phyloP scores from a whole-genome alignment of 2,888 invertebrate species.

The Hyposoter dolosus region DNA sequence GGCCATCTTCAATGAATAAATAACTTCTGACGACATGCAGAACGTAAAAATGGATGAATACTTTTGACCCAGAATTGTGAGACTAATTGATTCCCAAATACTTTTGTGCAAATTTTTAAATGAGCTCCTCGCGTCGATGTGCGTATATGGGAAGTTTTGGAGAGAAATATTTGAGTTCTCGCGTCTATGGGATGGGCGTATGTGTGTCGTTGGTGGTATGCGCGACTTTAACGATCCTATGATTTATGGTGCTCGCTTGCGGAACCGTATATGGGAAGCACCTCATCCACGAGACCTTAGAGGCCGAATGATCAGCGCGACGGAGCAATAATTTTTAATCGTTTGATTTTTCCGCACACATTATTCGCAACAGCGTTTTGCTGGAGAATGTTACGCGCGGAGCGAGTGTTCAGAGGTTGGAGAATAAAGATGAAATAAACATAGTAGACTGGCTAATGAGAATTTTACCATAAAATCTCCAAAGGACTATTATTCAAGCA shows the following conservation, averaged over 20 bases:
- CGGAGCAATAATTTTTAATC: slow-evolving; percentile 34
- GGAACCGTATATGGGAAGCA: slow-evolving; percentile 52
- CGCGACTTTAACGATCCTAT: slow-evolving; percentile 65
- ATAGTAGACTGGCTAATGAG: slow-evolving; percentile 63
- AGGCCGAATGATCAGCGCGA: slow-evolving; percentile 44
- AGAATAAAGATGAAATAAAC: slow-evolving; percentile 46
- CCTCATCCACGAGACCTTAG: slow-evolving; percentile 42
- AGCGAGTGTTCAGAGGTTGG: slow-evolving; percentile 2
- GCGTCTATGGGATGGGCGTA: slow-evolving; percentile 35
- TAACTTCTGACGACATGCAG: not conserved
- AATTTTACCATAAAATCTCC: slow-evolving; percentile 50
- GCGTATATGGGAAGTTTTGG: no score
- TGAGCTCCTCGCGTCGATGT: not conserved
- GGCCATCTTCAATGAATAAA: not conserved
- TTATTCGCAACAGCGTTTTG: slow-evolving; percentile 5
- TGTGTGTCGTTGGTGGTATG: slow-evolving; percentile 48
- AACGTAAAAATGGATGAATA: not conserved
- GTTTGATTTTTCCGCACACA: slow-evolving; percentile 14
- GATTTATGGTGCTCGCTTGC: slow-evolving; percentile 55
- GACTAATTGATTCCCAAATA: not conserved
- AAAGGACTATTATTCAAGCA: slow-evolving; percentile 26
- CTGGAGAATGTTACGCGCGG: slow-evolving; percentile 14
- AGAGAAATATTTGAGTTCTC: slow-evolving; percentile 24
- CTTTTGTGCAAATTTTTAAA: not conserved
- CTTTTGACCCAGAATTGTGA: not conserved